Conservation (phyloP, 2,113 vertebrate species). For the Lycocorax pyrrhopterus region DNA sequence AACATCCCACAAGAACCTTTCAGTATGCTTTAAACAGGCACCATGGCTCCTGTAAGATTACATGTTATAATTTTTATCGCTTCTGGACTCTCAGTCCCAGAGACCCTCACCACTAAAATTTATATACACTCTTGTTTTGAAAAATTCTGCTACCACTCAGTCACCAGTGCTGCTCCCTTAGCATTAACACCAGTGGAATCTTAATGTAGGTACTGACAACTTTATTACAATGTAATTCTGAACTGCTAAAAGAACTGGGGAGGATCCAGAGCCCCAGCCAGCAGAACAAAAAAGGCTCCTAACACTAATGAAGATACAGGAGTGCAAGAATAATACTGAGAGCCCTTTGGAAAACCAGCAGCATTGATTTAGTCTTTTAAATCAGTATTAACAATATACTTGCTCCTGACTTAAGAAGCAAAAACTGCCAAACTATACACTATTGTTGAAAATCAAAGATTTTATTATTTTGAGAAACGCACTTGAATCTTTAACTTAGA, state of each 20-base stretch:
- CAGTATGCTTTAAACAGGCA: not conserved
- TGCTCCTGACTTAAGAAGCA: not conserved
- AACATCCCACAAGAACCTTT: not conserved
- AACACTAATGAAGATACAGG: not conserved
- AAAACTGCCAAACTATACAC: not conserved
- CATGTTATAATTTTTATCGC: not conserved
- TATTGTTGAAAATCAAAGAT: not conserved
- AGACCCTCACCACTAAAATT: not conserved
- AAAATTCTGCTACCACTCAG: not conserved
- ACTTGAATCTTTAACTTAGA: not conserved
- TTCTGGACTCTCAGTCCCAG: not conserved
- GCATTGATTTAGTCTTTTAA: not conserved
- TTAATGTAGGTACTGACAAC: not conserved
- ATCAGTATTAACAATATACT: not conserved
- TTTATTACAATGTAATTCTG: not conserved
- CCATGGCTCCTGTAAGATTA: not conserved
- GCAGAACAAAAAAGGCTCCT: not conserved
- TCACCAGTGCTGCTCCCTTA: not conserved
- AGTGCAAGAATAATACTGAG: not conserved
- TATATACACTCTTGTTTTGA: not conserved
- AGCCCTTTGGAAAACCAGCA: not conserved
- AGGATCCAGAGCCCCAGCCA: not conserved
- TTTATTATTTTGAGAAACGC: not conserved
- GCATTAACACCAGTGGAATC: not conserved
- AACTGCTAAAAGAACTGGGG: not conserved